phyloP scores from a whole-genome alignment of 2,797 vertebrate genomes.

The Xiphorhynchus erythropygius region DNA sequence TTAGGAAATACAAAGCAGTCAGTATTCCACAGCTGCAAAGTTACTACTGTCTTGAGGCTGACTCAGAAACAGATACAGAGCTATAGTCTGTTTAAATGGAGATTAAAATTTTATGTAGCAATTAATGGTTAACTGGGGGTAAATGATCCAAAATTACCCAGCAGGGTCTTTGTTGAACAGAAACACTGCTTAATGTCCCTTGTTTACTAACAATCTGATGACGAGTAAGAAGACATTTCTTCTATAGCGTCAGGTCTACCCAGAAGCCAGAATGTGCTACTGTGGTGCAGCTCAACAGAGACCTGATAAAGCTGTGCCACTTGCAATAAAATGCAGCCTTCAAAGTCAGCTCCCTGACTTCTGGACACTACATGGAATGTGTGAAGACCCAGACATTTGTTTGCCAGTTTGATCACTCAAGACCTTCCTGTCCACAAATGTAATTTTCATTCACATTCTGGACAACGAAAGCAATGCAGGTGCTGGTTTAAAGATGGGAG shows the following conservation, averaged over 20 bases:
- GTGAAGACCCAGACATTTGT: neutral
- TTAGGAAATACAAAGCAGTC: neutral
- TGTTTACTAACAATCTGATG: slow-evolving; percentile 49
- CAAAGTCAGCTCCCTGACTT: neutral
- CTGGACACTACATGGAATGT: neutral
- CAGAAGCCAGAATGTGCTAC: neutral
- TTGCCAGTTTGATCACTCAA: neutral
- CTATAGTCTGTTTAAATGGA: slow-evolving; percentile 56
- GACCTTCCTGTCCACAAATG: neutral
- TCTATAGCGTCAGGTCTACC: neutral
- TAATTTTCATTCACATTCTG: fast-evolving
- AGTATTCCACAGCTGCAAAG: slow-evolving; percentile 51
- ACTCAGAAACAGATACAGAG: slow-evolving; percentile 32
- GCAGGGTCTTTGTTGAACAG: slow-evolving; percentile 47
- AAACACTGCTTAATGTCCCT: slow-evolving; percentile 50
- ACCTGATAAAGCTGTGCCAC: neutral
- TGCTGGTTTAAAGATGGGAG: neutral
- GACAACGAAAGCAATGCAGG: neutral
- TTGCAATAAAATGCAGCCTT: neutral
- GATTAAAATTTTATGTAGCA: slow-evolving; percentile 71
- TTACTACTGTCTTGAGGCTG: slow-evolving; percentile 64
- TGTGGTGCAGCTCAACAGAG: neutral
- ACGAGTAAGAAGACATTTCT: slow-evolving; percentile 1
- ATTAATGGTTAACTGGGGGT: slow-evolving; percentile 69
- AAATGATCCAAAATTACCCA: slow-evolving; percentile 65